A percentile compares a stretch with the other conserved stretches of the same genome.
These are phyloP conservation scores for Mergus octosetaceus DNA, from an alignment of 2,797 vertebrate species.

Conservation along the genomic window DNA sequence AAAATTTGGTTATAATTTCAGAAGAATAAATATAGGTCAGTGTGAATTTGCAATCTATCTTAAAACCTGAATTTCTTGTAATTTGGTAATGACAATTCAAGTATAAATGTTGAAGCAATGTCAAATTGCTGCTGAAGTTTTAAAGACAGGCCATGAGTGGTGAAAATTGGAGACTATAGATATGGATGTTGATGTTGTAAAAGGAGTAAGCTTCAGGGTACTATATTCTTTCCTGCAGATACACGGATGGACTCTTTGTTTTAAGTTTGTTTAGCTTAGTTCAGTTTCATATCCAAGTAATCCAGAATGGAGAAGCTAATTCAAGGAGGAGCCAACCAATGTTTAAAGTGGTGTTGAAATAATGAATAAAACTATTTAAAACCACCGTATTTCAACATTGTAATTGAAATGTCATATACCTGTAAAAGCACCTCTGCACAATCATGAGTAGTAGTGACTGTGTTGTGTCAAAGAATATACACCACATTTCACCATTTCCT, in stretches of 20 bases:
- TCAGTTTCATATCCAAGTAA: neutral
- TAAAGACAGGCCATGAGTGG: neutral
- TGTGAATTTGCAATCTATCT: neutral
- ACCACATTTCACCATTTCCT: neutral
- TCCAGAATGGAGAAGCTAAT: neutral
- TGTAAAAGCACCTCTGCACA: neutral
- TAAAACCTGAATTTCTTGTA: neutral
- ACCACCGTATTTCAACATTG: neutral
- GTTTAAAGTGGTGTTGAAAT: neutral
- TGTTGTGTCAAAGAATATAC: neutral
- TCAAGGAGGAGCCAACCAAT: neutral
- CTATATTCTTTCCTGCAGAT: neutral
- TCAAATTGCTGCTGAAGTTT: neutral
- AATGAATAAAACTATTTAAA: neutral
- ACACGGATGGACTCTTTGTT: neutral
- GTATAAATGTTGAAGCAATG: neutral
- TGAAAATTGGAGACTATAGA: neutral
- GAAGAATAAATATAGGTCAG: neutral
- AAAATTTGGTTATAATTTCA: neutral
- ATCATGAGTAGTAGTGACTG: neutral
- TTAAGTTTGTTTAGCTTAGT: neutral
- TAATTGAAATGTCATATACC: neutral
- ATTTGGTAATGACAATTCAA: neutral
- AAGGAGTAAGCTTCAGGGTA: neutral
- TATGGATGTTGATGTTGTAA: neutral